Evolutionary conservation across 2,113 vertebrate species (phyloP).

Genomic region (Cryptomyrus ogoouensis): DNA sequence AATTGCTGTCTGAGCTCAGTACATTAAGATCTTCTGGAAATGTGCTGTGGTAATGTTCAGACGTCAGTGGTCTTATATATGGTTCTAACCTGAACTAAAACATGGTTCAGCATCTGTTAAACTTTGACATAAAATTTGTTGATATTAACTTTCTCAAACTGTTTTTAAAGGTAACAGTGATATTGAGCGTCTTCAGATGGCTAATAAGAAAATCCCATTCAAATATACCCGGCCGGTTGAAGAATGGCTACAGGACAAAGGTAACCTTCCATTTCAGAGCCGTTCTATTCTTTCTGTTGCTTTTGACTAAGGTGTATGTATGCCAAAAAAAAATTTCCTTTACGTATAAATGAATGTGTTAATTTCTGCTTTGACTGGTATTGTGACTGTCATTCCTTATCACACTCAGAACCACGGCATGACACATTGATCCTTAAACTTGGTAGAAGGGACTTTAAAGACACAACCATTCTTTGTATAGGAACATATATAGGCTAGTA

Average conservation of each 20-base stretch:
- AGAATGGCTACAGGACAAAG: constrained; percentile 99
- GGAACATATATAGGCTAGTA: background rate
- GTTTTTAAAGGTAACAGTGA: constrained; percentile 98
- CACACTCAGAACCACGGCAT: constrained; percentile 56
- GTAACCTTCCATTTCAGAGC: constrained; percentile 78
- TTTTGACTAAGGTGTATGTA: background rate
- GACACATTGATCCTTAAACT: constrained; percentile 28
- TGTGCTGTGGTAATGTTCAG: background rate
- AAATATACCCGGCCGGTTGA: constrained; percentile 96
- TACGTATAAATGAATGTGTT: constrained; percentile 44
- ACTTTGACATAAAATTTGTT: constrained; percentile 13
- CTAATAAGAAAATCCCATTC: constrained; percentile 99
- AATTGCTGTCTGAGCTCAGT: background rate
- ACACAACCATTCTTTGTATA: background rate
- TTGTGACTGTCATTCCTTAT: constrained; percentile 58
- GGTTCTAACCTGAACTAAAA: constrained; percentile 32
- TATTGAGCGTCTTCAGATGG: constrained; percentile 96
- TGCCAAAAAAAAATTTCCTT: background rate
- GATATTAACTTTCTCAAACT: constrained; percentile 64
- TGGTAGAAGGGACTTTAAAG: constrained; percentile 69
- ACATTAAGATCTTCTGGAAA: background rate
- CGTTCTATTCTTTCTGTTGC: constrained; percentile 11
- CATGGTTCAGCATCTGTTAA: background rate
- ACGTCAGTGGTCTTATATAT: background rate
- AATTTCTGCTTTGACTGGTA: constrained; percentile 50